phyloP scores from a whole-genome alignment of 2,888 invertebrate species.

The Tetragonisca angustula region DNA sequence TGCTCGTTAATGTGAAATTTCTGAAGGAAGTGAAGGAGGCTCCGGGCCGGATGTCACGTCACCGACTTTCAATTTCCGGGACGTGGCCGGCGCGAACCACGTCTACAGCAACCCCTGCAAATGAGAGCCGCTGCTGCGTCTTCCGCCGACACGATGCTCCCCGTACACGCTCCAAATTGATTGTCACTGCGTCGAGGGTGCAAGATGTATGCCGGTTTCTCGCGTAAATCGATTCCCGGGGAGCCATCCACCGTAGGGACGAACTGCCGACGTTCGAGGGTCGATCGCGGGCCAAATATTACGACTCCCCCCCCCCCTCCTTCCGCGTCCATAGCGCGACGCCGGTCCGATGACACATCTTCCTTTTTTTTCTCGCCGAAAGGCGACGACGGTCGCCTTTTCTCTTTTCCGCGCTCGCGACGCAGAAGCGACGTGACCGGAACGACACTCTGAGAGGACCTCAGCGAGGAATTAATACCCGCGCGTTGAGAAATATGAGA shows the following conservation, averaged over 20 bases:
- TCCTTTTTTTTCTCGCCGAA: neutral
- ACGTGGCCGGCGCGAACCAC: conserved; percentile 48
- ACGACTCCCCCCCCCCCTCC: neutral
- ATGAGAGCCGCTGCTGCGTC: conserved; percentile 58
- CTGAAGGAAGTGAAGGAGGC: conserved; percentile 61
- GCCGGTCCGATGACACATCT: conserved; percentile 5
- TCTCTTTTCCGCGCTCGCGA: neutral
- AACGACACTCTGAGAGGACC: conserved; percentile 23
- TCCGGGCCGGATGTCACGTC: conserved; percentile 76
- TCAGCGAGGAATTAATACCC: conserved; percentile 42
- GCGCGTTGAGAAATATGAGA: conserved; percentile 30
- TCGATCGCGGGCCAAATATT: conserved; percentile 56
- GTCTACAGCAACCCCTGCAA: neutral
- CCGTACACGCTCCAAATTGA: conserved; percentile 65
- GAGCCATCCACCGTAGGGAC: neutral
- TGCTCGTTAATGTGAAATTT: conserved; percentile 72
- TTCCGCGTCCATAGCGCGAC: neutral
- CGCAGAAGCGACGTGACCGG: conserved; percentile 39
- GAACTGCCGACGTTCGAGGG: neutral
- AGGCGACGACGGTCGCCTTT: neutral
- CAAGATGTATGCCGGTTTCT: conserved; percentile 65
- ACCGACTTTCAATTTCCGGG: conserved; percentile 81
- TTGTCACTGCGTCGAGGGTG: conserved; percentile 69
- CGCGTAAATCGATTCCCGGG: conserved; percentile 53
- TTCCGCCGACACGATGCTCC: conserved; percentile 6